phyloP scores from a whole-genome alignment of 92 coral and sea anemone genomes.

The Chrysogorgia sp. region DNA sequence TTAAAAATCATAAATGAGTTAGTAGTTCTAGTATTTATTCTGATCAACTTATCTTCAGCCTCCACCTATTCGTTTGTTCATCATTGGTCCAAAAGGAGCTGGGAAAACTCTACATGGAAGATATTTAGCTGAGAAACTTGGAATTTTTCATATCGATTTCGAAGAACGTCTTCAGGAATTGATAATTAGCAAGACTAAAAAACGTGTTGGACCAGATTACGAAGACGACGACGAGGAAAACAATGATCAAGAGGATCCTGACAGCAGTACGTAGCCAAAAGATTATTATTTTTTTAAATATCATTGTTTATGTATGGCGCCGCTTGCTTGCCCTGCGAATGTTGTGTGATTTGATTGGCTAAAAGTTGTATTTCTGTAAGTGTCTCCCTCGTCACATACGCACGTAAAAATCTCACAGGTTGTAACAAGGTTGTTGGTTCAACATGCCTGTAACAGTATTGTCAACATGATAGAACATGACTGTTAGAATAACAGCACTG shows the following conservation, averaged over 20 bases:
- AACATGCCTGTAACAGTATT: no score
- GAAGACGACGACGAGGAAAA: slow-evolving; percentile 83
- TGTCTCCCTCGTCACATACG: no score
- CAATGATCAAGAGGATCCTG: neutral
- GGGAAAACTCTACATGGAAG: slow-evolving; percentile 95
- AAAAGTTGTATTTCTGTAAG: no score
- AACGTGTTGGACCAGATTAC: slow-evolving; percentile 94
- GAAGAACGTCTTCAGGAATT: slow-evolving; percentile 94
- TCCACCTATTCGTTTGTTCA: slow-evolving; percentile 88
- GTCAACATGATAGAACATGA: no score
- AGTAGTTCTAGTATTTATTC: neutral
- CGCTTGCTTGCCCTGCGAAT: no score
- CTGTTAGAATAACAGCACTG: no score
- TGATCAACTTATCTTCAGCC: slow-evolving; percentile 62
- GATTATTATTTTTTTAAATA: neutral
- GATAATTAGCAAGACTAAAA: slow-evolving; percentile 97
- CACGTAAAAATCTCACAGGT: no score
- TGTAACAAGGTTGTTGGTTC: no score
- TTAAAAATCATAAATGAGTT: neutral
- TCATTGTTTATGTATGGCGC: neutral
- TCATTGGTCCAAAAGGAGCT: slow-evolving; percentile 95
- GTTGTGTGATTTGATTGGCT: no score
- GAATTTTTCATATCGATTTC: slow-evolving; percentile 93
- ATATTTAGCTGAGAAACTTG: slow-evolving; percentile 80
- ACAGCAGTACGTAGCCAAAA: slow-evolving; percentile 59